phyloP scores from a whole-genome alignment of 2,888 invertebrate species.

The Scrobipalpa costella region DNA sequence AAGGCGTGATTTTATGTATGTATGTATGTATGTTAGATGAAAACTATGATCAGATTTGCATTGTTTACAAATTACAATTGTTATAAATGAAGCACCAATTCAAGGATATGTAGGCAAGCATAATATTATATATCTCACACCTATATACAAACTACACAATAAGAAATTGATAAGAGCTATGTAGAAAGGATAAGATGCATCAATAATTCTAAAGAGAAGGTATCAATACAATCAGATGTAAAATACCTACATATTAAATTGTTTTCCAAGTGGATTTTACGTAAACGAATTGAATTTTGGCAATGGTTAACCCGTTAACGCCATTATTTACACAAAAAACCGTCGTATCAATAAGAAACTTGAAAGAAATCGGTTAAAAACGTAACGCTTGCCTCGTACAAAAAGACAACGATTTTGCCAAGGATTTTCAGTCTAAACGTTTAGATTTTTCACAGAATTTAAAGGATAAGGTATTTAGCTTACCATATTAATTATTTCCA shows the following conservation, averaged over 20 bases:
- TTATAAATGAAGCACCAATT: too few relatives aligned
- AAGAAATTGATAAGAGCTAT: not conserved
- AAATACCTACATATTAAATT: not conserved
- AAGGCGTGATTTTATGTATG: too few relatives aligned
- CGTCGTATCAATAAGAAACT: not conserved
- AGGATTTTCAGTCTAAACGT: not conserved
- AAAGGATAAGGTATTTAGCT: slow-evolving; percentile 35
- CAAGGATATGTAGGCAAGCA: not conserved
- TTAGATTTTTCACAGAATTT: not conserved
- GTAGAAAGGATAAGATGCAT: not conserved
- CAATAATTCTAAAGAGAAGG: not conserved
- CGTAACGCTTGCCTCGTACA: not conserved
- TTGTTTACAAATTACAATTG: too few relatives aligned
- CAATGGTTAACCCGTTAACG: not conserved
- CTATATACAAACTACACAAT: not conserved
- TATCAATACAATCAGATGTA: not conserved
- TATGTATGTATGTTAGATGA: too few relatives aligned
- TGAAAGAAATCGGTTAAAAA: slow-evolving; percentile 12
- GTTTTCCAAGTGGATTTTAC: not conserved
- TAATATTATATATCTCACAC: not conserved
- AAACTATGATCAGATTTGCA: too few relatives aligned
- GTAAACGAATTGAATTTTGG: not conserved
- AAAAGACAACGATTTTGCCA: not conserved
- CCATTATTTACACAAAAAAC: not conserved
- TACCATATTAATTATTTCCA: slow-evolving; percentile 58